A percentile compares a stretch with the other conserved stretches of the same genome.
Evolutionary conservation across 2,113 vertebrate genomes (phyloP).

Genomic region (Perccottus glenii): DNA sequence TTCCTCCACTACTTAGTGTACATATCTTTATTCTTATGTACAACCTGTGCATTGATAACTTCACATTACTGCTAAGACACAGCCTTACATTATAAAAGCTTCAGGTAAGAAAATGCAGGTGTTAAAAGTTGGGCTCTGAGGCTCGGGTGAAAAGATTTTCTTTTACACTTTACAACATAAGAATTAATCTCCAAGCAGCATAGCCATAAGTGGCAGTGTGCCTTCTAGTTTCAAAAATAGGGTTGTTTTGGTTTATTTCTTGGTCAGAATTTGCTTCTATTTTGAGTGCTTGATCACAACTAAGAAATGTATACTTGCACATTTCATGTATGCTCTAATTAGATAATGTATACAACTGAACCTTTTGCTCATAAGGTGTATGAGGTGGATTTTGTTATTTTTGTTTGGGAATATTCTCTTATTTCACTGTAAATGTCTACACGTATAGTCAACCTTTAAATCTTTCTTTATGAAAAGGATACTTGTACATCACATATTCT

Average conservation of each 20-base stretch:
- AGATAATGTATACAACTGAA: slow-evolving; percentile 66
- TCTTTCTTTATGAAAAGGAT: slow-evolving; percentile 51
- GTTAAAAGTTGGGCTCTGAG: slow-evolving; percentile 21
- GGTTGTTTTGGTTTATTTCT: slow-evolving; percentile 21
- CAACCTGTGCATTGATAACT: slow-evolving; percentile 39
- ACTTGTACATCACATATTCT: slow-evolving; percentile 43
- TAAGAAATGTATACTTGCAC: slow-evolving; percentile 67
- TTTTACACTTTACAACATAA: slow-evolving; percentile 37
- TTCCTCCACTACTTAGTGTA: slow-evolving; percentile 24
- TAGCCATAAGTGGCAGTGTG: slow-evolving; percentile 71
- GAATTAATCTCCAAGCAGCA: slow-evolving; percentile 46
- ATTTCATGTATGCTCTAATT: slow-evolving; percentile 69
- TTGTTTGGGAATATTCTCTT: slow-evolving; percentile 44
- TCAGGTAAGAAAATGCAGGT: slow-evolving; percentile 16
- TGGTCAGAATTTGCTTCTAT: slow-evolving; percentile 39
- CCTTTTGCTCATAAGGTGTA: slow-evolving; percentile 60
- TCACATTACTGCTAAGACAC: slow-evolving; percentile 33
- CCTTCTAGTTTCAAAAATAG: slow-evolving; percentile 68
- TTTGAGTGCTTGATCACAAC: slow-evolving; percentile 60
- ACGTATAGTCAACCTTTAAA: slow-evolving; percentile 41
- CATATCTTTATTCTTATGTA: slow-evolving; percentile 29
- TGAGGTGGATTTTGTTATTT: slow-evolving; percentile 58
- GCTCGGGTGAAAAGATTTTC: slow-evolving; percentile 31
- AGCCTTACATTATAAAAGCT: slow-evolving; percentile 52
- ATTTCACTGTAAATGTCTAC: slow-evolving; percentile 62